Conservation (phyloP, 2,888 invertebrate genomes). For the Calameuta pallipes region DNA sequence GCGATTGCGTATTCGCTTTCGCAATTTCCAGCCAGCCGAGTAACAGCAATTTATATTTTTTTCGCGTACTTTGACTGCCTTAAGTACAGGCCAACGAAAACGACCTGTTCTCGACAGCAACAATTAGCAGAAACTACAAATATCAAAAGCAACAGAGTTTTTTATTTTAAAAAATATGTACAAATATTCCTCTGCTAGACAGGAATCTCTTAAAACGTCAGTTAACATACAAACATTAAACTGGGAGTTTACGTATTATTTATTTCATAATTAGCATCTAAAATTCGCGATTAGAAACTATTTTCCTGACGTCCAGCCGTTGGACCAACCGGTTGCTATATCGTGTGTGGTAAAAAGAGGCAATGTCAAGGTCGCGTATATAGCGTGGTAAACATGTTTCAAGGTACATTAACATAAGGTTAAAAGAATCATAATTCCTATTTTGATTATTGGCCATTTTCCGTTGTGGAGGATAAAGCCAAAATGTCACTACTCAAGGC, state of each 20-base stretch:
- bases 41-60: background rate
- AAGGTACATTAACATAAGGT: background rate
- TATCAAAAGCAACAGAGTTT: background rate
- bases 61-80: background rate
- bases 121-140: background rate
- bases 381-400: background rate
- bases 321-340: background rate
- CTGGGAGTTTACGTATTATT: background rate
- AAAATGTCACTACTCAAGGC: background rate
- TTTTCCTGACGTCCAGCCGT: background rate
- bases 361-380: background rate
- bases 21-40: background rate
- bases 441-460: background rate
- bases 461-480: background rate
- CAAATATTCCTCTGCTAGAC: background rate
- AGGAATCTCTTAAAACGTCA: background rate
- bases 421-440: background rate
- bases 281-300: background rate
- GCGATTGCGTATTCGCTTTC: background rate
- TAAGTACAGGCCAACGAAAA: background rate
- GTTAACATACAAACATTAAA: background rate
- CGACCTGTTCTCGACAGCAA: background rate
- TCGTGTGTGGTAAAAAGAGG: background rate
- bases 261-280: background rate
- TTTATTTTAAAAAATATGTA: background rate